These are phyloP conservation scores for Onychomys torridus DNA, from an alignment of 2,797 vertebrate species.

Conservation along the genomic window DNA sequence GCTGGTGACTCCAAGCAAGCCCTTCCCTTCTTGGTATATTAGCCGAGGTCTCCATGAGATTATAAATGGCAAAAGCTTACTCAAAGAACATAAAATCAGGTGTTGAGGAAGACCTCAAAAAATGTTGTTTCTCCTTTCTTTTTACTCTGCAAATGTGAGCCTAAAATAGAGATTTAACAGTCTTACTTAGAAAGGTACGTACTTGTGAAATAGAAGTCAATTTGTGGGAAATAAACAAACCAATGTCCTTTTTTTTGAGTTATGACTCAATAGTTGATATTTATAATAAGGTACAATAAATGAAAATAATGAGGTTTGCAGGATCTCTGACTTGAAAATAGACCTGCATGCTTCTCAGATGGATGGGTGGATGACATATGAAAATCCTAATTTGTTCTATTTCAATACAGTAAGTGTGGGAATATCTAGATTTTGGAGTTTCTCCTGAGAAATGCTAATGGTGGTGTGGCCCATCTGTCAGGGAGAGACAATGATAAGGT, in stretches of 20 bases:
- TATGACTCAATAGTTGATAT: not conserved
- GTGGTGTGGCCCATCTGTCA: not conserved
- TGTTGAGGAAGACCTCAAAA: not conserved
- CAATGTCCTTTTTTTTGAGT: not conserved
- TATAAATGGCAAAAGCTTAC: not conserved
- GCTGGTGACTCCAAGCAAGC: not conserved
- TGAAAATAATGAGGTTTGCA: not conserved
- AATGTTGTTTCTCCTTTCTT: not conserved
- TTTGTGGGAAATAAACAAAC: not conserved
- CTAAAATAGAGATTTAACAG: not conserved
- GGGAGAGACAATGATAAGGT: no score
- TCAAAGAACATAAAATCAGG: not conserved
- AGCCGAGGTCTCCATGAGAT: not conserved
- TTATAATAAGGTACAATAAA: not conserved
- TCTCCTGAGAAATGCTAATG: not conserved
- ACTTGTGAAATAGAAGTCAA: not conserved
- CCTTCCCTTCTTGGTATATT: not conserved
- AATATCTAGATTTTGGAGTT: not conserved
- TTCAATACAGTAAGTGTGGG: not conserved
- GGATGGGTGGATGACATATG: not conserved
- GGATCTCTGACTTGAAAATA: not conserved
- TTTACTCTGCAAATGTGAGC: not conserved
- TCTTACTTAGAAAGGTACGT: not conserved
- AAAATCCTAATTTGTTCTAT: no score
- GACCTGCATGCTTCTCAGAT: not conserved